Percentiles rank a stretch among this genome's conserved stretches.
These are phyloP conservation scores for Apus apus DNA, from an alignment of 2,113 vertebrate genomes.

Conservation along the genomic window DNA sequence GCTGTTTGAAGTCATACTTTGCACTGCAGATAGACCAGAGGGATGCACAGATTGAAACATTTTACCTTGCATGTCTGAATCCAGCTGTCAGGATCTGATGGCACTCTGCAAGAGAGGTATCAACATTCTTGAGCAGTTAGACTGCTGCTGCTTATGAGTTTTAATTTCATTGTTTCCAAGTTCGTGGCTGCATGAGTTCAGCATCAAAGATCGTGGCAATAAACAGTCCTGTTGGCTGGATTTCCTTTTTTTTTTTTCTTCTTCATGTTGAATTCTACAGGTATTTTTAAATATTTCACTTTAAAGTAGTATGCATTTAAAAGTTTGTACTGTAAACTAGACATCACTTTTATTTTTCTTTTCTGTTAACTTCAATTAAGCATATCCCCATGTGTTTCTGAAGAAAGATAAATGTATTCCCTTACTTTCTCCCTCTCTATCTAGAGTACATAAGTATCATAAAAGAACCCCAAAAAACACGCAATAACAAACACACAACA, in stretches of 20 bases:
- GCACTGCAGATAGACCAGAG: conserved; percentile 45
- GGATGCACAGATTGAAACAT: conserved; percentile 60
- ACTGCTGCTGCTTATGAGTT: conserved; percentile 3
- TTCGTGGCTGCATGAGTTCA: neutral
- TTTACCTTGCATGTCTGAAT: conserved; percentile 59
- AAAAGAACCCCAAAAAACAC: neutral
- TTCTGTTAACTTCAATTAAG: neutral
- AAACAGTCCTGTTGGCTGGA: neutral
- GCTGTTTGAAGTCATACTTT: conserved; percentile 53
- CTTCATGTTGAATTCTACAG: neutral
- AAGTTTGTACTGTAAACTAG: conserved; percentile 22
- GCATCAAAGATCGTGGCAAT: neutral
- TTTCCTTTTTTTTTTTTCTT: neutral
- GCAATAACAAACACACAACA: no score
- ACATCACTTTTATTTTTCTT: conserved; percentile 17
- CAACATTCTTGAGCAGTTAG: conserved; percentile 18
- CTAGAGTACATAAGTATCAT: neutral
- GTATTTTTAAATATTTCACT: neutral
- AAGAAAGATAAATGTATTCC: conserved; percentile 6
- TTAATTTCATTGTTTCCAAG: conserved; percentile 52
- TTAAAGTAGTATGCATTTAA: neutral
- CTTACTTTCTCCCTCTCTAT: neutral
- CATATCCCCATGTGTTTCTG: neutral
- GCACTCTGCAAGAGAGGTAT: conserved; percentile 44
- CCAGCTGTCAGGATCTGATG: conserved; percentile 27